Conservation (phyloP, 1,140 invertebrate genomes). For the Ruditapes philippinarum region DNA sequence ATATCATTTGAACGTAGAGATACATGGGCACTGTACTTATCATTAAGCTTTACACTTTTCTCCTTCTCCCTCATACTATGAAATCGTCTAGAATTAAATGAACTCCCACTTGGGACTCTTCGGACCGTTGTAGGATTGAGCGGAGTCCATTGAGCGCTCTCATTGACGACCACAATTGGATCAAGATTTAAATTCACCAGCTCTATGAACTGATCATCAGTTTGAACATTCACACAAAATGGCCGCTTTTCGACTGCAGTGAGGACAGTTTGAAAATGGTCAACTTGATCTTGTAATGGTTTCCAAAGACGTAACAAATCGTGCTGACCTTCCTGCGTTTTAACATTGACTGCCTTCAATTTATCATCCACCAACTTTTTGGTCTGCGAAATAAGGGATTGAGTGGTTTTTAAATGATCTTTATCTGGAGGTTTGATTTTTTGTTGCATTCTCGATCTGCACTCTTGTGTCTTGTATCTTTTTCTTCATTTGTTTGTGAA, state of each 20-base stretch:
- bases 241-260: slow-evolving; percentile 59
- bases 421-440: slow-evolving; percentile 39
- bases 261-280: slow-evolving; percentile 52
- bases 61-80: slow-evolving; percentile 1
- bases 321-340: slow-evolving; percentile 57
- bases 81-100: background rate
- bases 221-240: slow-evolving; percentile 56
- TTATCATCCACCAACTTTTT: slow-evolving; percentile 60
- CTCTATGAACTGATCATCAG: slow-evolving; percentile 45
- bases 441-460: slow-evolving; percentile 56
- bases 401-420: slow-evolving; percentile 45
- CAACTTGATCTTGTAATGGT: slow-evolving; percentile 54
- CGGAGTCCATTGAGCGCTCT: slow-evolving; percentile 60
- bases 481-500: slow-evolving; percentile 64
- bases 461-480: slow-evolving; percentile 39
- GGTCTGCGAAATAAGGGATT: slow-evolving; percentile 36
- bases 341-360: slow-evolving; percentile 32
- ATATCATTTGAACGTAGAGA: slow-evolving; percentile 38
- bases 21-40: background rate
- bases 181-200: slow-evolving; percentile 39
- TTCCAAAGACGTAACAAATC: slow-evolving; percentile 56
- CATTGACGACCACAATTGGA: slow-evolving; percentile 53
- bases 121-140: slow-evolving; percentile 45
- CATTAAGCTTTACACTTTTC: background rate
- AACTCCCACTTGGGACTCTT: background rate